phyloP scores from a whole-genome alignment of 2,888 invertebrate genomes.

The Cerastis leucographa region DNA sequence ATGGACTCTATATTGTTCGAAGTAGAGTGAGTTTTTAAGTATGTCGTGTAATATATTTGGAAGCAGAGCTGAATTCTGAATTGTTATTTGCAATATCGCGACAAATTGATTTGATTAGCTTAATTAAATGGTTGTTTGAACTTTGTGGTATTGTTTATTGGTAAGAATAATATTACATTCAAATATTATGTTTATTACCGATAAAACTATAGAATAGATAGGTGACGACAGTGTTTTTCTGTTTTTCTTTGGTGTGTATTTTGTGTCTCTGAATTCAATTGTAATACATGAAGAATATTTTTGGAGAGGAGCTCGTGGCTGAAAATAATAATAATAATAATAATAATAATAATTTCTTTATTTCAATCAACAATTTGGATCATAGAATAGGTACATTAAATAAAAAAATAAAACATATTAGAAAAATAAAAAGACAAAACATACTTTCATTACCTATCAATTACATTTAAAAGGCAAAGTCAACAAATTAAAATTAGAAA shows the following conservation, averaged over 20 bases:
- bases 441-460: too few species aligned
- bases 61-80: conserved; percentile 44
- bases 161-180: not conserved
- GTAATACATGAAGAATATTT: not conserved
- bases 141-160: conserved; percentile 18
- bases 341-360: too few species aligned
- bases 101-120: conserved; percentile 49
- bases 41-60: conserved; percentile 16
- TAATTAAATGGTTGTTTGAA: conserved; percentile 33
- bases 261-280: not conserved
- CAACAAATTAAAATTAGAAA: too few species aligned
- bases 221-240: not conserved
- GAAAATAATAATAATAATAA: too few species aligned
- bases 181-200: not conserved
- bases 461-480: too few species aligned
- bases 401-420: too few species aligned
- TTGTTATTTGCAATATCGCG: conserved; percentile 30
- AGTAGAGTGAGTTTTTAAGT: conserved; percentile 4
- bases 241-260: not conserved
- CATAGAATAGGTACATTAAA: too few species aligned
- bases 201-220: not conserved
- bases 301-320: too few species aligned
- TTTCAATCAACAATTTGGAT: too few species aligned
- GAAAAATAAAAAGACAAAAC: too few species aligned
- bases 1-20: conserved; percentile 13